A percentile compares a stretch with the other conserved stretches of the same genome.
These are phyloP conservation scores for Diplogasteroides magnus DNA, from an alignment of 1,140 invertebrate genomes.

Conservation along the genomic window DNA sequence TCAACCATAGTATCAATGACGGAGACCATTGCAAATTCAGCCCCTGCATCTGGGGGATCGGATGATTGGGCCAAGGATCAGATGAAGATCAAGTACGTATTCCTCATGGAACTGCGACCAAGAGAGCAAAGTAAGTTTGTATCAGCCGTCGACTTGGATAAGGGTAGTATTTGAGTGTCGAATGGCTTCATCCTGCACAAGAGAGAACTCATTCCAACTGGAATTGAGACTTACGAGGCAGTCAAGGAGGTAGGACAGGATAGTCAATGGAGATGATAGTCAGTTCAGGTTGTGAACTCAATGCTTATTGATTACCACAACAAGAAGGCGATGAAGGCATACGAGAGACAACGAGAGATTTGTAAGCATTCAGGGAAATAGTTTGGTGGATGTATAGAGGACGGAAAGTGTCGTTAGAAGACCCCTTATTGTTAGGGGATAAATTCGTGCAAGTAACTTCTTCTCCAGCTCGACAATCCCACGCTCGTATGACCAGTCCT, in stretches of 20 bases:
- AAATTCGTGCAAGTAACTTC: conserved; percentile 3
- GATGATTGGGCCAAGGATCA: conserved; percentile 54
- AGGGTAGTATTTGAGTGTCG: too few relatives aligned
- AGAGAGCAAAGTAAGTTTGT: conserved; percentile 34
- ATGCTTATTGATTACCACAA: not conserved
- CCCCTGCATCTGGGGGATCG: conserved; percentile 52
- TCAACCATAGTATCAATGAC: too few relatives aligned
- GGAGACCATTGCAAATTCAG: conserved; percentile 35
- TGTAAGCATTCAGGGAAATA: too few relatives aligned
- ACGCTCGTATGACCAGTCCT: not conserved
- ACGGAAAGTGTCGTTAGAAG: too few relatives aligned
- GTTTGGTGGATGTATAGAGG: too few relatives aligned
- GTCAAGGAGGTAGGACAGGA: conserved; percentile 49
- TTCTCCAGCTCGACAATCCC: not conserved
- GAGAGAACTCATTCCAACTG: conserved; percentile 66
- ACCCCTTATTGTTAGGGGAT: not conserved
- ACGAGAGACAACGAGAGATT: not conserved
- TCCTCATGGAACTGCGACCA: conserved; percentile 47
- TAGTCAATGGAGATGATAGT: not conserved
- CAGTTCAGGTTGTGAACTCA: conserved; percentile 10
- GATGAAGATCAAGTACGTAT: conserved; percentile 52
- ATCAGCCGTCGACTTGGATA: too few relatives aligned
- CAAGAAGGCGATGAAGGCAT: not conserved
- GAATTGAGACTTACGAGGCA: conserved; percentile 68
- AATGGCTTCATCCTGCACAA: conserved; percentile 59